These are phyloP conservation scores for Emydura subglobosa DNA, from an alignment of 2,113 vertebrate genomes.

Conservation along the genomic window DNA sequence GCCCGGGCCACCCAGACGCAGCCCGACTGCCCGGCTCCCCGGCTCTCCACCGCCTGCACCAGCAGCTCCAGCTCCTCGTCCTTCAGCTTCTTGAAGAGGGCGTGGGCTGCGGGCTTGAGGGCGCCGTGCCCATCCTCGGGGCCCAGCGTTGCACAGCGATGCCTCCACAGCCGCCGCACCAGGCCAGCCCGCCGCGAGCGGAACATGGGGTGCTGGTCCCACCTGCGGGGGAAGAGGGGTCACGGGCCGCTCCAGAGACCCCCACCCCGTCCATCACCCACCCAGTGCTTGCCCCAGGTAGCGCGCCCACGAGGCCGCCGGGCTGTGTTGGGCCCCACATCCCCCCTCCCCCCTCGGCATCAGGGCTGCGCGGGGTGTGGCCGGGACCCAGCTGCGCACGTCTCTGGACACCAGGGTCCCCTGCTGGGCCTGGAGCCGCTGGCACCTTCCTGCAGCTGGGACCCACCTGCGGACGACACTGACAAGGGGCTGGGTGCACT, in stretches of 20 bases:
- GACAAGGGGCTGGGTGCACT: too few relatives aligned
- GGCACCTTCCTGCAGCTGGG: too few relatives aligned
- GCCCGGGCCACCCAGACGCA: slow-evolving; percentile 52
- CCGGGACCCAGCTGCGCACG: too few relatives aligned
- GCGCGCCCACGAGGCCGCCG: too few relatives aligned
- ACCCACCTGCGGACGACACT: too few relatives aligned
- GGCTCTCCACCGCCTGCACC: slow-evolving; percentile 69
- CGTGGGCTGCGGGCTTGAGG: slow-evolving; percentile 39
- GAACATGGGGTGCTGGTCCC: slow-evolving; percentile 61
- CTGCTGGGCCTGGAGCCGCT: too few relatives aligned
- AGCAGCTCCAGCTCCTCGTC: slow-evolving; percentile 73
- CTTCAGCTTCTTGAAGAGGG: slow-evolving; percentile 77
- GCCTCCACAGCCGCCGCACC: slow-evolving; percentile 71
- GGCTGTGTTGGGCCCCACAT: too few relatives aligned
- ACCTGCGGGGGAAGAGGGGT: background rate
- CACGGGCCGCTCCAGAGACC: background rate
- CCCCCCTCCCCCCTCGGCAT: too few relatives aligned
- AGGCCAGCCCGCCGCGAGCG: slow-evolving; percentile 51
- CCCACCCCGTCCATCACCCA: too few relatives aligned
- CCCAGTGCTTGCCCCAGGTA: background rate
- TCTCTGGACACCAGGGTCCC: too few relatives aligned
- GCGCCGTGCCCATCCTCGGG: slow-evolving; percentile 11
- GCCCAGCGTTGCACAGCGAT: slow-evolving; percentile 4
- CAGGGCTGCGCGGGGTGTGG: too few relatives aligned
- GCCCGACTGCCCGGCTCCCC: slow-evolving; percentile 35